Base-by-base conservation (phyloP, 2,888 invertebrate genomes). In the Myopa tessellatipennis region DNA sequence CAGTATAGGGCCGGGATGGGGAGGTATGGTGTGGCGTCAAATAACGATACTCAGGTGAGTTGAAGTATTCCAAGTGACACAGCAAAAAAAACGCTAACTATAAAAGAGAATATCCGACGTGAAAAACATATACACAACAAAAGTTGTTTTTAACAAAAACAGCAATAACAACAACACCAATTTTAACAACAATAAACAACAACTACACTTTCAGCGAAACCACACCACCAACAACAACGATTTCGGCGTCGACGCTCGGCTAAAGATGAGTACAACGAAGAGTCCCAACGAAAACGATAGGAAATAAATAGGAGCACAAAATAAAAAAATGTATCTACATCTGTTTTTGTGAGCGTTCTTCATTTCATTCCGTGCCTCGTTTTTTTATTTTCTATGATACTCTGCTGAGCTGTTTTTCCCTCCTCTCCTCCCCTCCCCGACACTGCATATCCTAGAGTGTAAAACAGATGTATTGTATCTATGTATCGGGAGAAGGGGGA, bases 251-350 rank as follows among this genome's bases (percentile, higher is more conserved):
- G 70, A 65, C 45, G 52, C 52, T 45, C 45, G 34, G 7, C 26
- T 36, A 50, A 55, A 26, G 40, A 67, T 67, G 55, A 52, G 50
- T n/a, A 50, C 70, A 16, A 55, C 65, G 55, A 67, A 63, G 67
- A 74, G 18, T 67, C 67, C 18, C 67, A 68, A 65, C 67, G 67
- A 71, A 67, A 75, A 55, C 50, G 77, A 78, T 77, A 78, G 79
- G 77, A 79, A 78, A 79, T 77, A 77, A 80, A 79, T 77, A 74
- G 76, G 77, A 68, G 69, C 77, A 81, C 78, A 81, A 74, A 74
- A 68, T 18, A 45, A 50, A 74, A 85, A 86, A 84, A 83, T 86
- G 86, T 86, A 87, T 86, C 86, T 86, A 87, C 83, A 85, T 87
- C 84, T 85, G 82, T 84, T 82, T 82, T 83, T 82, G 81, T 83